Percentiles rank a stretch among this genome's conserved stretches.
These are phyloP conservation scores for Halictus ligatus DNA, from an alignment of 2,888 invertebrate species.

Conservation along the genomic window DNA sequence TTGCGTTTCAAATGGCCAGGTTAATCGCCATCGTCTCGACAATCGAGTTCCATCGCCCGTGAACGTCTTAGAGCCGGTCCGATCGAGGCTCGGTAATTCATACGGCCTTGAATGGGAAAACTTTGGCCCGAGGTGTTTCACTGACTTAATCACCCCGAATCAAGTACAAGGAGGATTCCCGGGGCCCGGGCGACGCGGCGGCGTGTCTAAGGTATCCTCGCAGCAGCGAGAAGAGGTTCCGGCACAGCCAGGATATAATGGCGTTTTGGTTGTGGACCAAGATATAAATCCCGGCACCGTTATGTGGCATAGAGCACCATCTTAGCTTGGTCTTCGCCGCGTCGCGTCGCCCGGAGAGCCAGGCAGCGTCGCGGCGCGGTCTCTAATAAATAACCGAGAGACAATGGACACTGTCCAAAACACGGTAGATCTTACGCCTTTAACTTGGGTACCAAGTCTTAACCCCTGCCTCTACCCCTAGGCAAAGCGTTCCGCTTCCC, in stretches of 20 bases:
- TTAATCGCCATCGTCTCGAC: conserved; percentile 7
- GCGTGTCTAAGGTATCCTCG: conserved; percentile 48
- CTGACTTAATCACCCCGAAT: conserved; percentile 65
- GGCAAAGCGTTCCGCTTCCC: conserved; percentile 43
- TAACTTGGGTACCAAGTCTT: conserved; percentile 80
- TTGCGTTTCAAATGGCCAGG: conserved; percentile 13
- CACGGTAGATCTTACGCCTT: conserved; percentile 83
- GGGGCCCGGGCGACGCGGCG: conserved; percentile 44
- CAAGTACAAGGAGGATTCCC: conserved; percentile 51
- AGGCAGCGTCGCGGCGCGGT: conserved; percentile 63
- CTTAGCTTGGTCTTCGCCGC: conserved; percentile 78
- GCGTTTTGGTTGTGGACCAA: conserved; percentile 70
- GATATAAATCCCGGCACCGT: conserved; percentile 73
- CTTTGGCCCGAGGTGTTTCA: conserved; percentile 28
- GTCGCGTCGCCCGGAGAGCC: conserved; percentile 60
- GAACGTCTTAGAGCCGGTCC: neutral
- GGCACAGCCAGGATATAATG: conserved; percentile 65
- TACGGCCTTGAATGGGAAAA: conserved; percentile 38
- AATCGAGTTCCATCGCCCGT: neutral
- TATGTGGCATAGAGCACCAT: conserved; percentile 73
- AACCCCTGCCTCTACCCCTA: conserved; percentile 71
- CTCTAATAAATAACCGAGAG: conserved; percentile 83
- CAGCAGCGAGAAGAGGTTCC: conserved; percentile 60
- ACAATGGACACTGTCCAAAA: conserved; percentile 85
- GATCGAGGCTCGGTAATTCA: neutral